Conservation (phyloP, 1,140 invertebrate genomes). For the Melipona quadrifasciata region DNA sequence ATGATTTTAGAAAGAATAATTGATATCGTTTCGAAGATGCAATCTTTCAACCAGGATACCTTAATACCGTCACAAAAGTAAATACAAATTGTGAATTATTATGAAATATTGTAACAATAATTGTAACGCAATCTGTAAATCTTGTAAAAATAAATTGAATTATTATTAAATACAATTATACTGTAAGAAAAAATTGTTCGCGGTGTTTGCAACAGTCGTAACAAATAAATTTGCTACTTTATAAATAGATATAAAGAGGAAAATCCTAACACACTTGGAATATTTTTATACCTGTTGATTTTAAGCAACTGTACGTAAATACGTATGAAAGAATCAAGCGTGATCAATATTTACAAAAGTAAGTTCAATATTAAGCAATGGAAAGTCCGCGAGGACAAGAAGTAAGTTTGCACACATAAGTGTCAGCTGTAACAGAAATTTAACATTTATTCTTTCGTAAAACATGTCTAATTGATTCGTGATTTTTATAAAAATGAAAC, state of each 20-base stretch:
- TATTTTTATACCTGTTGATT: neutral
- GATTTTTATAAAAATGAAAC: neutral
- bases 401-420: neutral
- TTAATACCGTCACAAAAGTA: neutral
- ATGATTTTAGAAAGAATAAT: neutral
- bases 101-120: neutral
- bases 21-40: neutral
- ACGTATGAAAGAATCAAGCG: neutral
- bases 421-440: neutral
- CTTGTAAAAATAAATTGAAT: neutral
- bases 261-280: neutral
- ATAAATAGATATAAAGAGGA: neutral
- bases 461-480: too few relatives aligned
- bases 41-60: too few relatives aligned
- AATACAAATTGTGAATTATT: neutral
- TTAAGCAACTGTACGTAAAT: neutral
- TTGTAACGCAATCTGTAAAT: too few relatives aligned
- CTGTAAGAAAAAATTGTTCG: too few relatives aligned
- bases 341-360: neutral
- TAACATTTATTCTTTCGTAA: neutral
- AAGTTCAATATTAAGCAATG: neutral
- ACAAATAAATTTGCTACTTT: neutral
- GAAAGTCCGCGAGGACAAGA: neutral
- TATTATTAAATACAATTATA: too few relatives aligned
- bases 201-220: too few relatives aligned